A percentile compares a stretch with the other conserved stretches of the same genome.
phyloP scores from a whole-genome alignment of 2,888 invertebrate genomes.

The Cheilosia vulpina region DNA sequence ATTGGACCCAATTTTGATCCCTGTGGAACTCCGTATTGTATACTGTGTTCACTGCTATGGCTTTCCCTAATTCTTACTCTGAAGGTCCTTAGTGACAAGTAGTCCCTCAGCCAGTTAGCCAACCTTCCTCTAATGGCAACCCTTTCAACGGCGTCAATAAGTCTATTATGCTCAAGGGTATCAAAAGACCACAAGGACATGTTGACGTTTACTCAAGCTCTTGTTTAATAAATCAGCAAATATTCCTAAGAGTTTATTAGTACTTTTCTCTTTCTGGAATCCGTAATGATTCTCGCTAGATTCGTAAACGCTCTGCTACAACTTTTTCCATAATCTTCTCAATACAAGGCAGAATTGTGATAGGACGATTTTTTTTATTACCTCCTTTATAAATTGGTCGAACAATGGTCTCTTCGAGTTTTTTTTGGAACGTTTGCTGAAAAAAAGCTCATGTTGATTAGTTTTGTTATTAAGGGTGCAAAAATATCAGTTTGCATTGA shows the following conservation, averaged over 20 bases:
- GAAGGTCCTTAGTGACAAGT: not conserved
- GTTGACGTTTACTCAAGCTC: no score
- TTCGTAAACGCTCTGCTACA: not conserved
- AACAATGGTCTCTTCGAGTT: no score
- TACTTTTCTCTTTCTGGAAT: no score
- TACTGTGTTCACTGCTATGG: not conserved
- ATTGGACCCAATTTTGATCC: constrained; percentile 1
- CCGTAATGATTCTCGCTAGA: no score
- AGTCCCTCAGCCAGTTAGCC: not conserved
- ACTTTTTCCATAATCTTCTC: not conserved
- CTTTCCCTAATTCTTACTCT: not conserved
- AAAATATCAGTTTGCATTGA: no score
- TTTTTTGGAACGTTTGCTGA: no score
- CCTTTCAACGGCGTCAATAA: not conserved
- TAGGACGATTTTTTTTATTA: not conserved
- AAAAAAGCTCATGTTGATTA: no score
- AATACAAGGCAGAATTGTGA: not conserved
- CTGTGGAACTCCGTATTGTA: constrained; percentile 22
- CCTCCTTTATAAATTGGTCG: no score
- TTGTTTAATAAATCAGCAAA: no score
- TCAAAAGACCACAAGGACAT: no score
- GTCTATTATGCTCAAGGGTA: not conserved
- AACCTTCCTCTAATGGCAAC: not conserved
- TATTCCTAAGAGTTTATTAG: no score
- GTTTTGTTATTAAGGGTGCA: no score